Base-by-base conservation (phyloP, 92 coral and sea anemone genomes). In the Pocillopora meandrina region DNA sequence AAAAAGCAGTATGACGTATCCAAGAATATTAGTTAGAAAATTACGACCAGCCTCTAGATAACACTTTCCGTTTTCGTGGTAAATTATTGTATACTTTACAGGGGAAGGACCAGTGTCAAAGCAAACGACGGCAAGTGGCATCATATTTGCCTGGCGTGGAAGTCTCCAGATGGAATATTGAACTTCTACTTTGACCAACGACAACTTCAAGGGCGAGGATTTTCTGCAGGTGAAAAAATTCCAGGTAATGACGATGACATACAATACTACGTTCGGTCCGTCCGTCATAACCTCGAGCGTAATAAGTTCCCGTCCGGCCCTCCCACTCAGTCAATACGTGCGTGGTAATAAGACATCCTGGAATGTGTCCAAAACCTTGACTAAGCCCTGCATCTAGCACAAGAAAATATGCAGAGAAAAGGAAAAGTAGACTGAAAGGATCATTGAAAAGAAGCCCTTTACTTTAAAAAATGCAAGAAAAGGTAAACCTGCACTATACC, bases 81-180 rank as follows among this genome's bases (percentile, higher is more conserved):
- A 26, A 26, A 42, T 42, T 7, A 42, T 42, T 42, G 0, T 7
- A 42, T 42, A 42, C 52, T 42, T 34, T 18, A 47, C 12, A 76
- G 87, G 65, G 3, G 15, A 66, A 76, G 55, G 77, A 84, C 82
- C 0, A 47, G 34, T 13, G 60, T 80, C n/a, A 21, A 33, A 18
- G 87, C 87, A 67, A 72, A 79, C 20, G 89, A 83, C 63, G 87
- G 90, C 10, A 49, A 67, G 23, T 87, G 90, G 90, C 90, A 87
- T 60, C 75, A 82, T 23, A 70, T 87, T 33, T 87, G 90, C 59
- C 47, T 82, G 61, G 47, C 34, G 13, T 87, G 90, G 90, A 68
- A 20, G n/a, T 65, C 90, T 1, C 47, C 0, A 5, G 72, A 69
- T 16, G 87, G 87, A 17, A 57, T 5, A 17, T 58, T 82, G 67